Evolutionary conservation across 2,113 vertebrate species (phyloP).

Genomic region (Neogobius melanostomus): DNA sequence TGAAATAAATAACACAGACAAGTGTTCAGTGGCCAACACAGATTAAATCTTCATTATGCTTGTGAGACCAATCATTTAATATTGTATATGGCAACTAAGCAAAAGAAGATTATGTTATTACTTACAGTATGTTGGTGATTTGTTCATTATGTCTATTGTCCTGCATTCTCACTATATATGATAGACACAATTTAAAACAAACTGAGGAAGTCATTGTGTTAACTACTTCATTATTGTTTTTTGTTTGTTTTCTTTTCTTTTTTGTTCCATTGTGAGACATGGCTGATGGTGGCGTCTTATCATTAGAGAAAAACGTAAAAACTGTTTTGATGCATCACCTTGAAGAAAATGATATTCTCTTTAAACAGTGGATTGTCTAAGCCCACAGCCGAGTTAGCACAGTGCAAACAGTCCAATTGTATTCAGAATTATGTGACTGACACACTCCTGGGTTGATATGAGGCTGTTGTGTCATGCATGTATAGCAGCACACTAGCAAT

Average conservation of each 20-base stretch:
- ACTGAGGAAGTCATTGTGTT: too few relatives aligned
- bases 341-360: slow-evolving; percentile 21
- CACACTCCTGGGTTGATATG: slow-evolving; percentile 16
- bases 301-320: too few relatives aligned
- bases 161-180: too few relatives aligned
- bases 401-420: slow-evolving; percentile 19
- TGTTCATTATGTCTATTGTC: too few relatives aligned
- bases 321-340: background rate
- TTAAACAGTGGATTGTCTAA: slow-evolving; percentile 29
- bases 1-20: background rate
- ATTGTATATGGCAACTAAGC: too few relatives aligned
- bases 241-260: too few relatives aligned
- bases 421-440: slow-evolving; percentile 42
- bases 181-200: too few relatives aligned
- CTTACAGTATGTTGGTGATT: too few relatives aligned
- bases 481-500: slow-evolving; percentile 9
- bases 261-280: too few relatives aligned
- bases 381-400: slow-evolving; percentile 11
- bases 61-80: background rate
- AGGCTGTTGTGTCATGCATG: slow-evolving; percentile 11
- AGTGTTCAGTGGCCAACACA: background rate
- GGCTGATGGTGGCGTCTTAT: too few relatives aligned
- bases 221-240: too few relatives aligned
- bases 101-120: too few relatives aligned
- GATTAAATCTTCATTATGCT: background rate